A percentile compares a stretch with the other conserved stretches of the same genome.
phyloP scores from a whole-genome alignment of 2,797 vertebrate genomes.

The Staurois parvus region DNA sequence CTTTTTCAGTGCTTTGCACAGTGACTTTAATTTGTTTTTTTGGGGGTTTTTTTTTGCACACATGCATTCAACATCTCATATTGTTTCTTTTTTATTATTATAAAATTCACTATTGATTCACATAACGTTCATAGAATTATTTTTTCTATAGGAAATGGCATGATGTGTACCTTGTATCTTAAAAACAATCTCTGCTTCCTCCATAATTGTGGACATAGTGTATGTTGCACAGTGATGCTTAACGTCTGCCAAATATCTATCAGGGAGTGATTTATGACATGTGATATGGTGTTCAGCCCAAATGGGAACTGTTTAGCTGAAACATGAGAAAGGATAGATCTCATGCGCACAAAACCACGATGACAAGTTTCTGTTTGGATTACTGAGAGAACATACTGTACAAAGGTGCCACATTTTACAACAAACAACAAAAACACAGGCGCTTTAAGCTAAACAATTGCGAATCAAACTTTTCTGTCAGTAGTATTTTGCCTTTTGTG shows the following conservation, averaged over 20 bases:
- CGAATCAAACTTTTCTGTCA: constrained; percentile 53
- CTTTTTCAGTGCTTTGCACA: too few relatives aligned
- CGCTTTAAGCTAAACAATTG: constrained; percentile 64
- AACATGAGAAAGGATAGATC: constrained; percentile 89
- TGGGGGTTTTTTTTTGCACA: too few relatives aligned
- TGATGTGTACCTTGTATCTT: constrained; percentile 73
- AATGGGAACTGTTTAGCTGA: constrained; percentile 90
- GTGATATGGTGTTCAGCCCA: constrained; percentile 90
- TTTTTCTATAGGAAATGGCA: neutral
- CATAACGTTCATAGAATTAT: too few relatives aligned
- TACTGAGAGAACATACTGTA: constrained; percentile 75
- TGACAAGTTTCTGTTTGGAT: constrained; percentile 85
- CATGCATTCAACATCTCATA: too few relatives aligned
- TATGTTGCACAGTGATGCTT: constrained; percentile 81
- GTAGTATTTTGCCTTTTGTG: constrained; percentile 9
- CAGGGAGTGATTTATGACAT: constrained; percentile 94
- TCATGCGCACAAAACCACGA: constrained; percentile 80
- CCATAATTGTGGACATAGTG: constrained; percentile 85
- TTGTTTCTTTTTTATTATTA: too few relatives aligned
- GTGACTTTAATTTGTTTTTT: too few relatives aligned
- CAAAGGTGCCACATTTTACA: constrained; percentile 73
- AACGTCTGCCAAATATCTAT: constrained; percentile 92
- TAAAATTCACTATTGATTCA: too few relatives aligned
- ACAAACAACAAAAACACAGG: constrained; percentile 66
- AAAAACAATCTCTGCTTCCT: constrained; percentile 85